Conservation (phyloP, 2,888 invertebrate genomes). For the Amphipyra tragopoginis region DNA sequence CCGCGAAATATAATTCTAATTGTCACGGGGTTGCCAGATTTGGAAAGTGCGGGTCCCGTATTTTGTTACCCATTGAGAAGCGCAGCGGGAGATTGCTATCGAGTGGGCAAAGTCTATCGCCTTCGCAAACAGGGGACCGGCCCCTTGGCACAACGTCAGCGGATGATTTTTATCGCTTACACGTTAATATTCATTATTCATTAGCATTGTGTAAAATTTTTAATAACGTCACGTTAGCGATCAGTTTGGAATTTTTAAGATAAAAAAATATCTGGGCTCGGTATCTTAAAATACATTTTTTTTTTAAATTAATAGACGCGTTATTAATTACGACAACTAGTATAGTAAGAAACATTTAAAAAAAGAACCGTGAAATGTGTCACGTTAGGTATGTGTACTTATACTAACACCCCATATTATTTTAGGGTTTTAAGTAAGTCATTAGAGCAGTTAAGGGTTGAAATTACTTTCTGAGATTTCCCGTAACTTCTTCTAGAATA, state of each 20-base stretch:
- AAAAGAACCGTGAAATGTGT: too few relatives aligned
- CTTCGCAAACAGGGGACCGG: constrained; percentile 69
- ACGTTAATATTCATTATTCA: constrained; percentile 84
- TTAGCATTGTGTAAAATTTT: constrained; percentile 67
- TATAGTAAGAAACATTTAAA: too few relatives aligned
- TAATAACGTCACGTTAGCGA: constrained; percentile 35
- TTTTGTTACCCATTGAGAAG: constrained; percentile 63
- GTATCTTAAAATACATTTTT: too few relatives aligned
- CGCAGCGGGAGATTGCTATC: constrained; percentile 75
- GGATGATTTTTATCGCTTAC: constrained; percentile 78
- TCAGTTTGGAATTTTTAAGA: constrained; percentile 10
- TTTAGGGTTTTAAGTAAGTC: too few relatives aligned
- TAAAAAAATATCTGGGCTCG: neutral
- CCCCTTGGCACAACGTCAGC: constrained; percentile 67
- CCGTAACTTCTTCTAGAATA: too few relatives aligned
- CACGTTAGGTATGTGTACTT: too few relatives aligned
- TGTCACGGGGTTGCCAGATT: constrained; percentile 65
- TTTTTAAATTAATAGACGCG: too few relatives aligned
- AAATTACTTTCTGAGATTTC: too few relatives aligned
- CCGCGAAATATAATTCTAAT: constrained; percentile 69
- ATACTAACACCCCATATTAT: too few relatives aligned
- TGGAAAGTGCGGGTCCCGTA: constrained; percentile 74
- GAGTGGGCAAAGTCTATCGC: constrained; percentile 71
- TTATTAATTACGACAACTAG: too few relatives aligned
- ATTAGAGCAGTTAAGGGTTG: too few relatives aligned